Conservation (phyloP, 37 sponge, comb jelly and placozoan genomes). For the Ephydatia muelleri region DNA sequence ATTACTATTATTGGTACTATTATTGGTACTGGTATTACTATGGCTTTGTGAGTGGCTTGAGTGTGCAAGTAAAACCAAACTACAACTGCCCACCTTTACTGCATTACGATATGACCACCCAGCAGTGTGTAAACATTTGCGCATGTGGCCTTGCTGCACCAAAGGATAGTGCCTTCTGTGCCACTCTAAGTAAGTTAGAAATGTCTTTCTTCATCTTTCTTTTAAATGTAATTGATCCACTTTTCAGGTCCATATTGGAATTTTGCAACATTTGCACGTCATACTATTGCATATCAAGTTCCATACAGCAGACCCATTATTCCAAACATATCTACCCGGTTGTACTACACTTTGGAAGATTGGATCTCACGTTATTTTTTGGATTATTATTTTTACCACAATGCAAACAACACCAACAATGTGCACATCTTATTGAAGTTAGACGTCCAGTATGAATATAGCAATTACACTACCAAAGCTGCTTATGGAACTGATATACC, state of each 20-base stretch:
- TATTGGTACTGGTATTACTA: not conserved
- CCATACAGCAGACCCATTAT: not conserved
- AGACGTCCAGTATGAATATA: not conserved
- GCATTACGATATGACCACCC: not conserved
- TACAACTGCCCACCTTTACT: not conserved
- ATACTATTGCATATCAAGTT: not conserved
- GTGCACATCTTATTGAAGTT: not conserved
- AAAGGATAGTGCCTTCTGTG: not conserved
- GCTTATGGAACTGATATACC: not conserved
- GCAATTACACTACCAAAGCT: not conserved
- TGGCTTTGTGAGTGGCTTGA: not conserved
- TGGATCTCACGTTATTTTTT: not conserved
- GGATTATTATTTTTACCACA: not conserved
- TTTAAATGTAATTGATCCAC: not conserved
- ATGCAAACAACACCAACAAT: not conserved
- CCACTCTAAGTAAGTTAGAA: not conserved
- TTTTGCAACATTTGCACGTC: not conserved
- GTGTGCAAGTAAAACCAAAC: not conserved
- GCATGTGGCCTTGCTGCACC: not conserved
- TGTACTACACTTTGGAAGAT: not conserved
- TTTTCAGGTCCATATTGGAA: not conserved
- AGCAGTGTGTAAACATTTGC: not conserved
- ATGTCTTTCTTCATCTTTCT: too few species aligned
- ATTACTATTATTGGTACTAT: not conserved
- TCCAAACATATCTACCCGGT: not conserved